Evolutionary conservation across 1,140 invertebrate species (phyloP), one percentile per base, ranked within the genome.

Genomic region (Sipha flava): DNA sequence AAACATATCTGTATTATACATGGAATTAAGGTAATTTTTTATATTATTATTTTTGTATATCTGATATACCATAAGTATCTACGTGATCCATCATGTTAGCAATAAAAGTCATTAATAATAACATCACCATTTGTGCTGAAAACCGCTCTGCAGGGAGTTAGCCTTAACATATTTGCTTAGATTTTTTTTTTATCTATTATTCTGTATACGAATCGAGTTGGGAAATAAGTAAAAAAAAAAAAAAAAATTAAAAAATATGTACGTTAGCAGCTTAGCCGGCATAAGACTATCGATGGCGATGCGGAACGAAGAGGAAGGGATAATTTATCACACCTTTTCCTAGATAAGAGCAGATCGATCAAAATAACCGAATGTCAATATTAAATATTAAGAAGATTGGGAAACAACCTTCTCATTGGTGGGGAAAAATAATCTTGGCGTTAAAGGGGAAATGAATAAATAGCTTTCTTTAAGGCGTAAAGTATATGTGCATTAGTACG

Each of bases 381-480:
- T 66, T 66, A 66, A 43, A 40, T 66, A 66, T 43, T 43, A 43
- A 40, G 64, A 43, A 40, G 37, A 23, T n/a, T 23, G 64, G 21
- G 26, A 43, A 43, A 66, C 21, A 43, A 40, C 64, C 64, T 21
- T 43, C 37, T 23, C 21, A 21, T 9, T 1, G 37, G 16, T 23
- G 1, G n/a, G 4, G 34, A 43, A 3, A 23, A 31, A 18, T 18
- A 43, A 26, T 4, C 12, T 23, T 0, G 21, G 12, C 21, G 37
- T 26, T n/a, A n/a, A n/a, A n/a, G n/a, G n/a, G n/a, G n/a, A n/a
- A n/a, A n/a, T 16, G 62, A 66, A 66, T 43, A 66, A 66, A 66
- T 66, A 66, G 64, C 64, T 66, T 66, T 66, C 26, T n/a, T 21
- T n/a, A n/a, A n/a, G n/a, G n/a, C n/a, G n/a, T n/a, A n/a, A 34